Conservation (phyloP, 2,888 invertebrate species). For the Xiphydria camelus region DNA sequence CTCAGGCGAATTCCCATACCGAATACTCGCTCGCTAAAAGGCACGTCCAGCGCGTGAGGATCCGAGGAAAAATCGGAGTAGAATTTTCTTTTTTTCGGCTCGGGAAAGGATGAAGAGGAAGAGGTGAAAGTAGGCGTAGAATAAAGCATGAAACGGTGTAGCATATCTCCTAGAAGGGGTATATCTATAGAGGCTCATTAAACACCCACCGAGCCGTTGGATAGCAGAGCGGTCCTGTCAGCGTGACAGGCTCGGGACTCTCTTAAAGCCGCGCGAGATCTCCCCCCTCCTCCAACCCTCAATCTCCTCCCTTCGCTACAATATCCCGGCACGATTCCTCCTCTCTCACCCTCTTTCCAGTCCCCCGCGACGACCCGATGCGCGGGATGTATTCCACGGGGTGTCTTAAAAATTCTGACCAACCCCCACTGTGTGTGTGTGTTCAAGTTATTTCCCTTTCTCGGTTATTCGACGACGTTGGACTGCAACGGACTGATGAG, state of each 20-base stretch:
- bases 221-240: conserved; percentile 29
- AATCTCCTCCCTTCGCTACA: too few relatives aligned
- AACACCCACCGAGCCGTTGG: conserved; percentile 30
- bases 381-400: not conserved
- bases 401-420: not conserved
- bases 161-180: too few relatives aligned
- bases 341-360: not conserved
- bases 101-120: not conserved
- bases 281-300: conserved; percentile 13
- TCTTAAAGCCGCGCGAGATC: conserved; percentile 26
- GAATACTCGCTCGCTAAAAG: too few relatives aligned
- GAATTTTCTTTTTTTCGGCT: too few relatives aligned
- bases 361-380: too few relatives aligned
- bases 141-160: conserved; percentile 33
- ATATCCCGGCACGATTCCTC: too few relatives aligned
- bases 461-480: too few relatives aligned
- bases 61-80: too few relatives aligned
- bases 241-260: conserved; percentile 24
- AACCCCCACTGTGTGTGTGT: too few relatives aligned
- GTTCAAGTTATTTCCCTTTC: too few relatives aligned
- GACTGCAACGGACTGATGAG: too few relatives aligned
- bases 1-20: too few relatives aligned
- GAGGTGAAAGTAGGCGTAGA: conserved; percentile 7
- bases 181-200: conserved; percentile 33
- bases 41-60: conserved; percentile 33